Conservation (phyloP, 35 echinoderm and acorn worm genomes). For the Ophioderma brevispina region DNA sequence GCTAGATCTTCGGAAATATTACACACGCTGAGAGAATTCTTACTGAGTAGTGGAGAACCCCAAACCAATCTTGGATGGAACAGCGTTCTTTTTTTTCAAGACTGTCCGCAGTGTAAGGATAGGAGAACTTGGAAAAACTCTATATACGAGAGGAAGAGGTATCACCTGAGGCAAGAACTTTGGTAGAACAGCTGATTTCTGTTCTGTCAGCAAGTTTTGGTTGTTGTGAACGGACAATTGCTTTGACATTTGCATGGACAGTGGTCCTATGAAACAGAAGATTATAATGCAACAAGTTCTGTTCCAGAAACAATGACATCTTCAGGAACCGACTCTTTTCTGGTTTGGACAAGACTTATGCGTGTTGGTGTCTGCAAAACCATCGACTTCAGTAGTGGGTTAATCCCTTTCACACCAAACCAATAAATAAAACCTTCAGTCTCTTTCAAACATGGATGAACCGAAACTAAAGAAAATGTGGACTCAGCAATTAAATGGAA, state of each 20-base stretch:
- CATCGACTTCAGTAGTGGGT: neutral
- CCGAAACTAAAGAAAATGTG: neutral
- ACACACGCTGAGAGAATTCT: neutral
- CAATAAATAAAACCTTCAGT: neutral
- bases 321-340: neutral
- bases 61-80: neutral
- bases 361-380: neutral
- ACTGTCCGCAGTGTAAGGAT: neutral
- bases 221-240: neutral
- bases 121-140: neutral
- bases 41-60: neutral
- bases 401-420: neutral
- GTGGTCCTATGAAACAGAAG: neutral
- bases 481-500: neutral
- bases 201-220: constrained; percentile 2
- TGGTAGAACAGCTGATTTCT: neutral
- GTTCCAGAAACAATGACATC: neutral
- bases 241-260: neutral
- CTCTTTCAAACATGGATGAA: neutral
- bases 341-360: neutral
- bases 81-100: neutral
- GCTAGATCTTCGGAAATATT: neutral
- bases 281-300: neutral
- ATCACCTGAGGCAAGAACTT: neutral
- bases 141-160: neutral